Percentiles rank a stretch among this genome's conserved stretches.
phyloP scores from a whole-genome alignment of 2,888 invertebrate genomes.

The Clostera curtula region DNA sequence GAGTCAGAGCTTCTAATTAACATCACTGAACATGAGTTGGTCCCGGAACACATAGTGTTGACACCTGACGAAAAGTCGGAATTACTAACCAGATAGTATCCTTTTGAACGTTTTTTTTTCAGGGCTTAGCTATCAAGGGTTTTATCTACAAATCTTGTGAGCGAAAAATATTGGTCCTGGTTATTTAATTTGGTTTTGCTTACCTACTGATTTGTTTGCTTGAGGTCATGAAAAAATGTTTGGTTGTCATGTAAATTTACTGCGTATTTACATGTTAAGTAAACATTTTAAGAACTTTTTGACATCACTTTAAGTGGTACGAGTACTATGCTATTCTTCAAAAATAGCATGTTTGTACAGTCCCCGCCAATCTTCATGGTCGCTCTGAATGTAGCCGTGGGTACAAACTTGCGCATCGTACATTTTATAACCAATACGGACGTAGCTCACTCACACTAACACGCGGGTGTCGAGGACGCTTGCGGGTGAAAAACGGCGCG shows the following conservation, averaged over 20 bases:
- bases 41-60: slow-evolving; percentile 99
- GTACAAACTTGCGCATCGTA: too few relatives aligned
- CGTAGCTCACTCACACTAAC: too few relatives aligned
- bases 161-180: not conserved
- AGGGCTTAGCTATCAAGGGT: not conserved
- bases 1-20: slow-evolving; percentile 97
- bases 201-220: slow-evolving; percentile 13
- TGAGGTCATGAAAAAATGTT: not conserved
- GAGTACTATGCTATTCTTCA: too few relatives aligned
- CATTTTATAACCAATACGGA: too few relatives aligned
- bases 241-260: too few relatives aligned
- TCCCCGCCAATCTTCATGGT: too few relatives aligned
- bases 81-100: slow-evolving; percentile 93
- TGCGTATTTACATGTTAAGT: too few relatives aligned
- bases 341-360: too few relatives aligned
- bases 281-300: too few relatives aligned
- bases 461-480: too few relatives aligned
- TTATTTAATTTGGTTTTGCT: slow-evolving; percentile 23
- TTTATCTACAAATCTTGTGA: slow-evolving; percentile 9
- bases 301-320: not conserved
- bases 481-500: too few relatives aligned
- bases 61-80: slow-evolving; percentile 99
- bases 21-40: slow-evolving; percentile 98
- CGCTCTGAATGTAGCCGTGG: too few relatives aligned
- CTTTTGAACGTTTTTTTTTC: slow-evolving; percentile 39